Base-by-base conservation (phyloP, 2,113 vertebrate genomes). In the Orientallactaga bullata region DNA sequence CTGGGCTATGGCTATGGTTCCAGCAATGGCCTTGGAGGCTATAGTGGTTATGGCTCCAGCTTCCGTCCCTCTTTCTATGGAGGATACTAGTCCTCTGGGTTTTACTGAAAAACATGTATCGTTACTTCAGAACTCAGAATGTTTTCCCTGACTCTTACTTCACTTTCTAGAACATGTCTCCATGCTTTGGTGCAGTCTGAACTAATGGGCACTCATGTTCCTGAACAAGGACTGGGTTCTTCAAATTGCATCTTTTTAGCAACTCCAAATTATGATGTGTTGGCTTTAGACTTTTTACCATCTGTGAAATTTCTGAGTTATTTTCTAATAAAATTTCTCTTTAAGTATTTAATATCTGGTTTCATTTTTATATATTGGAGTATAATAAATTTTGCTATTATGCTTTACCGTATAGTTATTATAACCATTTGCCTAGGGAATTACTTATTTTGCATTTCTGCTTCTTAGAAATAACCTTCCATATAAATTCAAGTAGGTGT, bases 291-390 rank as follows among this genome's bases (percentile, higher is more conserved):
- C 15, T 18, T 35, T 35, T 81, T 68, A 12, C 30, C 16, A 74
- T 81, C 5, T 74, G 47, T 69, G 60, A 81, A 30, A 65, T 47
- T 86, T 86, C 17, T 68, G 15, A 69, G 15, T 55, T 69, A 71
- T 63, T 71, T 77, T 69, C 23, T 61, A 88, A 88, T 94, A 88
- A 88, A 80, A 7, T 71, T 94, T 51, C n/a, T 21, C 24, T 80
- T 30, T 88, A 32, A 78, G 51, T 16, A 32, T 65, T 32, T 24
- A 68, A 24, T 47, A 71, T 61, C 32, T 26, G 9, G 3, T 69
- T 91, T 88, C 20, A 66, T 68, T 47, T 66, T 85, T 66, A 47
- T 72, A 21, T 1, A 26, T 18, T 28, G 15, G 7, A 32, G 5
- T 18, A 1, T 23, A 81, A 61, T 47, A 47, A 13, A 51, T 47